phyloP scores from a whole-genome alignment of 1,140 invertebrate species.

The Eubasilissa regina region DNA sequence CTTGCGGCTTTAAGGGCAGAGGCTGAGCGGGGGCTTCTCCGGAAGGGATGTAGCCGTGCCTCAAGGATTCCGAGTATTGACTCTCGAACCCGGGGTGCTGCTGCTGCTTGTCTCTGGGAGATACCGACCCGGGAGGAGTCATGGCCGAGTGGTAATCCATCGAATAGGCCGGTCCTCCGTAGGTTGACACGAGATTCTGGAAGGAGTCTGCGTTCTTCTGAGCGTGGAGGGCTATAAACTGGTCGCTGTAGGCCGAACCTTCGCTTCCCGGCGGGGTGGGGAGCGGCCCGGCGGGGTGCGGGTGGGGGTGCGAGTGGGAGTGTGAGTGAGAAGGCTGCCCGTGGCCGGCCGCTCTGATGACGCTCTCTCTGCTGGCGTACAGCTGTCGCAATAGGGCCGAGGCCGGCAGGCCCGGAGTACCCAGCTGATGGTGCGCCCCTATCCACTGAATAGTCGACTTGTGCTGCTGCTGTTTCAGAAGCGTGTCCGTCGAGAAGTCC shows the following conservation, averaged over 20 bases:
- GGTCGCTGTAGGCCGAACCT: slow-evolving; percentile 83
- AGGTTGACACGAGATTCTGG: slow-evolving; percentile 75
- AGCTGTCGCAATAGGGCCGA: slow-evolving; percentile 90
- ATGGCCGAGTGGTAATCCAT: slow-evolving; percentile 92
- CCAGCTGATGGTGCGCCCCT: slow-evolving; percentile 81
- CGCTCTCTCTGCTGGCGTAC: slow-evolving; percentile 94
- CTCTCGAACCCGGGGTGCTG: slow-evolving; percentile 67
- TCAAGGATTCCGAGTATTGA: slow-evolving; percentile 68
- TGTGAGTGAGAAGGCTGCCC: slow-evolving; percentile 67
- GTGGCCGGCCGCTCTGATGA: slow-evolving; percentile 81
- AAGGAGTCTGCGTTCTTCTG: slow-evolving; percentile 74
- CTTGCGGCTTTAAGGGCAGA: slow-evolving; percentile 91
- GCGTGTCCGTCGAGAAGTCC: slow-evolving; percentile 89
- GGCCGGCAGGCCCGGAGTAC: slow-evolving; percentile 76
- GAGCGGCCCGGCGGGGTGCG: slow-evolving; percentile 76
- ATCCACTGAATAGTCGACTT: slow-evolving; percentile 96
- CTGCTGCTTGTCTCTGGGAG: slow-evolving; percentile 89
- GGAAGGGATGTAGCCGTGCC: slow-evolving; percentile 76
- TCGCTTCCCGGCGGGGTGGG: slow-evolving; percentile 91
- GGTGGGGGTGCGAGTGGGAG: slow-evolving; percentile 65
- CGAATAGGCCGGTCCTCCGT: slow-evolving; percentile 74
- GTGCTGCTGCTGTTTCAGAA: slow-evolving; percentile 86
- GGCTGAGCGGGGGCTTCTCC: slow-evolving; percentile 78
- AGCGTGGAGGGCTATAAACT: slow-evolving; percentile 77
- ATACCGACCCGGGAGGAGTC: slow-evolving; percentile 95